These are phyloP conservation scores for Thalassarche chlororhynchos DNA, from an alignment of 2,113 vertebrate species.

Conservation along the genomic window DNA sequence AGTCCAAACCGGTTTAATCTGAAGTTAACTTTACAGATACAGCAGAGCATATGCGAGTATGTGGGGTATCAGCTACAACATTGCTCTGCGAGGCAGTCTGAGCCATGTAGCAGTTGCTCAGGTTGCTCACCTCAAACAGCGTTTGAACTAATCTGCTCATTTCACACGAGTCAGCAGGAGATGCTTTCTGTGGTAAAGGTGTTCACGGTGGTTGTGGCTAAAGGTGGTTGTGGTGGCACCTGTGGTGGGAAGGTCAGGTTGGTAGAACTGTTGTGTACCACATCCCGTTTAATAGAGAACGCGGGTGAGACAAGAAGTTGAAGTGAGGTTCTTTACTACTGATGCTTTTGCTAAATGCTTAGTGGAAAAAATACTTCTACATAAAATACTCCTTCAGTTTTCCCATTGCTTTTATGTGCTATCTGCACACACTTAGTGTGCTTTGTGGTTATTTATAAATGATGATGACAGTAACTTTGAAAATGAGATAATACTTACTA, in stretches of 20 bases:
- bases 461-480: neutral
- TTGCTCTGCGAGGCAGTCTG: neutral
- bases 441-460: neutral
- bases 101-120: neutral
- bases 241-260: neutral
- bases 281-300: neutral
- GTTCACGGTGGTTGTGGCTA: neutral
- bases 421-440: neutral
- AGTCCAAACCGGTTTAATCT: neutral
- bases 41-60: neutral
- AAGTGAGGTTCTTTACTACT: neutral
- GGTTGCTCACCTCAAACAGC: neutral
- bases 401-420: neutral
- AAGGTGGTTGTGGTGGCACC: neutral
- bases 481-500: neutral
- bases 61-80: neutral
- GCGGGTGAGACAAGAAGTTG: neutral
- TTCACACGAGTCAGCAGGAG: neutral
- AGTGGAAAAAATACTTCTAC: neutral
- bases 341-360: neutral
- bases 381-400: neutral
- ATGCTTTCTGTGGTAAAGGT: neutral
- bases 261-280: no score
- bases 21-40: neutral
- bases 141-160: neutral